Evolutionary conservation across 2,888 invertebrate genomes (phyloP).

Genomic region (Microctonus hyperodae): DNA sequence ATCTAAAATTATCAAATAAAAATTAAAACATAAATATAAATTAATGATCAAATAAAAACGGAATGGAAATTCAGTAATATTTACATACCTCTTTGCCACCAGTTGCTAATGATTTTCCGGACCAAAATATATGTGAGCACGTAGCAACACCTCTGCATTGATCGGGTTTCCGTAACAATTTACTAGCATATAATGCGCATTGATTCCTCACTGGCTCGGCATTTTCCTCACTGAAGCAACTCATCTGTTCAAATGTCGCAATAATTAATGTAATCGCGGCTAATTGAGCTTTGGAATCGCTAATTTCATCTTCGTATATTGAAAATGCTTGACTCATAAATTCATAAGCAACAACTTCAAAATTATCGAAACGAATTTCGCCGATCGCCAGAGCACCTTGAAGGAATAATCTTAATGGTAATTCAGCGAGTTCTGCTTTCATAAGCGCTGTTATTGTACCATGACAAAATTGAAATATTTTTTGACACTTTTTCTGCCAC

Average conservation of each 20-base stretch:
- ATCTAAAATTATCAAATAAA: slow-evolving; percentile 65
- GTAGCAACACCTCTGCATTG: slow-evolving; percentile 94
- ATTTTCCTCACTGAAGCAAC: slow-evolving; percentile 95
- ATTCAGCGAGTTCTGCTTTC: slow-evolving; percentile 93
- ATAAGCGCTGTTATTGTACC: slow-evolving; percentile 93
- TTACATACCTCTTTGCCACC: slow-evolving; percentile 63
- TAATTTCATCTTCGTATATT: slow-evolving; percentile 97
- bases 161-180: slow-evolving; percentile 96
- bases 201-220: slow-evolving; percentile 96
- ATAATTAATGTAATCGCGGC: slow-evolving; percentile 96
- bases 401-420: slow-evolving; percentile 91
- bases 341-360: slow-evolving; percentile 97
- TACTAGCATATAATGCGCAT: slow-evolving; percentile 94
- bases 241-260: slow-evolving; percentile 93
- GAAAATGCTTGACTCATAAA: slow-evolving; percentile 97
- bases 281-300: slow-evolving; percentile 95
- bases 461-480: slow-evolving; percentile 98
- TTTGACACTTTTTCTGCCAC: slow-evolving; percentile 98
- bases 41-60: neutral
- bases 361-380: slow-evolving; percentile 91
- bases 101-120: slow-evolving; percentile 72
- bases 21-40: slow-evolving; percentile 7
- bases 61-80: slow-evolving; percentile 17
- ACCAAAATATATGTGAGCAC: slow-evolving; percentile 98
- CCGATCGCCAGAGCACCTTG: slow-evolving; percentile 95